A percentile compares a stretch with the other conserved stretches of the same genome.
phyloP scores from a whole-genome alignment of 2,797 vertebrate species.

The Ceryle rudis region DNA sequence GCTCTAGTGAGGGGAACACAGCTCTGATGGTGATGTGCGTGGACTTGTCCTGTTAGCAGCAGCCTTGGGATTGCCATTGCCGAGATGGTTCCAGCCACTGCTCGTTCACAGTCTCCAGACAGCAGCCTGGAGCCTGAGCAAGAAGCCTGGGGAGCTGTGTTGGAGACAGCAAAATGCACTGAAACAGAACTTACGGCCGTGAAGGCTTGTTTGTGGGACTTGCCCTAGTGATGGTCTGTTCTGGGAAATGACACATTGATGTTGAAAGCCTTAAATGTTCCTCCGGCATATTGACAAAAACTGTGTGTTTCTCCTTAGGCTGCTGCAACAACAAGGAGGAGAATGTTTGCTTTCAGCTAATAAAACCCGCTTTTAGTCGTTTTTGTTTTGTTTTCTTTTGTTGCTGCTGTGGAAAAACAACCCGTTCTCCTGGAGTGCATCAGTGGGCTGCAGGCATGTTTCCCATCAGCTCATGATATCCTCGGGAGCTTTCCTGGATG shows the following conservation, averaged over 20 bases:
- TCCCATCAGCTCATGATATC: not conserved
- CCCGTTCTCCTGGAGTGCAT: not conserved
- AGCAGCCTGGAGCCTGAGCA: not conserved
- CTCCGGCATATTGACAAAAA: constrained; percentile 26
- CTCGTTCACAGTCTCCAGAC: constrained; percentile 16
- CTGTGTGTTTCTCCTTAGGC: not conserved
- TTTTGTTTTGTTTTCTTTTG: not conserved
- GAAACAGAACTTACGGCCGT: not conserved
- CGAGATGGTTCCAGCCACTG: not conserved
- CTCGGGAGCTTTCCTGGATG: not conserved
- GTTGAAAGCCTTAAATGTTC: constrained; percentile 24
- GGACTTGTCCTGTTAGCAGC: not conserved
- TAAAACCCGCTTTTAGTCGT: not conserved
- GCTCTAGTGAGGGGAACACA: not conserved
- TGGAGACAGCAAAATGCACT: not conserved
- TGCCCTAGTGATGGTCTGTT: not conserved
- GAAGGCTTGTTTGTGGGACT: not conserved
- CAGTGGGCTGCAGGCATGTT: not conserved
- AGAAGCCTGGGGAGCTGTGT: not conserved
- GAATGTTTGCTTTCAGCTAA: constrained; percentile 6
- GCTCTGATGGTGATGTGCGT: not conserved
- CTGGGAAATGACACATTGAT: constrained; percentile 29
- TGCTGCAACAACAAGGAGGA: not conserved
- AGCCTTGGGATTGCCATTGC: not conserved
- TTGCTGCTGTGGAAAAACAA: not conserved